phyloP scores from a whole-genome alignment of 2,113 vertebrate species.

The Rallus limicola region DNA sequence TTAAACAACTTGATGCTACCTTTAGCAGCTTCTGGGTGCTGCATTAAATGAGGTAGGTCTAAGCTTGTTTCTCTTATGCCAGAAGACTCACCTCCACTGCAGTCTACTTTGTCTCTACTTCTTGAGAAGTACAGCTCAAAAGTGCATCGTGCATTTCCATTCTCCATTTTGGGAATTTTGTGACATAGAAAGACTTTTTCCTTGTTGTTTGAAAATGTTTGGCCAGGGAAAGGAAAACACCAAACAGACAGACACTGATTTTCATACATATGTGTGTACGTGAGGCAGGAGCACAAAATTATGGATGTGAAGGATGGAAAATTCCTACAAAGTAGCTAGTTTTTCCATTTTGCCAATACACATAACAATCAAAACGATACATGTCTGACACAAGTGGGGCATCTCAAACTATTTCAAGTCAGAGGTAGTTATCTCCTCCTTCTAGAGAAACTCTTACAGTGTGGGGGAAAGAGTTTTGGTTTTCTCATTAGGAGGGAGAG shows the following conservation, averaged over 20 bases:
- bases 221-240: not conserved
- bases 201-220: not conserved
- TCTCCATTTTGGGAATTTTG: not conserved
- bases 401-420: slow-evolving; percentile 2
- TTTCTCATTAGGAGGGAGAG: not conserved
- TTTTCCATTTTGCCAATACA: not conserved
- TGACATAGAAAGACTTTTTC: not conserved
- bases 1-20: not conserved
- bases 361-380: not conserved
- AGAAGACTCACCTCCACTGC: not conserved
- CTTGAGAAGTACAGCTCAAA: not conserved
- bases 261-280: not conserved
- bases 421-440: not conserved
- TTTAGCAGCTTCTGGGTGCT: not conserved
- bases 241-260: not conserved
- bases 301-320: not conserved
- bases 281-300: not conserved
- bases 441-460: not conserved
- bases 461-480: not conserved
- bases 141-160: not conserved
- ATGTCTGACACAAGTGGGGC: not conserved
- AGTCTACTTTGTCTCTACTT: not conserved
- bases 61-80: not conserved
- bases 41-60: not conserved
- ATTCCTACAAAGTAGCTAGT: not conserved